Evolutionary conservation across 2,888 invertebrate genomes (phyloP).

Genomic region (Conchocele bisecta): DNA sequence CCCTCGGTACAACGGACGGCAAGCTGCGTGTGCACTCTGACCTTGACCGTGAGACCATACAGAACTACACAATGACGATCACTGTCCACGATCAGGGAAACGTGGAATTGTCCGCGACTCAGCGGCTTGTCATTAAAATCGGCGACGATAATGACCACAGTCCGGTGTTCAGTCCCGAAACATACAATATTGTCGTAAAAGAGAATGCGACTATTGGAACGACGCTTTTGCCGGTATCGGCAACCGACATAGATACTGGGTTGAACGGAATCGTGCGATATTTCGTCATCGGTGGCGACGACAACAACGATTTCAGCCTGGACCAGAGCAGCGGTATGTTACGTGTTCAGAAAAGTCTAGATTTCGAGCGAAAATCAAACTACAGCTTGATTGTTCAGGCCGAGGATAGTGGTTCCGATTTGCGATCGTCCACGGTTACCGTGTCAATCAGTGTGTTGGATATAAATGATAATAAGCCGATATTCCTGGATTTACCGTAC

Average conservation of each 20-base stretch:
- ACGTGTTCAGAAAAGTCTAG: constrained; percentile 94
- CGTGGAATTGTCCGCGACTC: constrained; percentile 59
- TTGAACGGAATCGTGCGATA: constrained; percentile 95
- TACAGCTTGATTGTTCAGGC: constrained; percentile 93
- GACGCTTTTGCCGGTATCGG: constrained; percentile 89
- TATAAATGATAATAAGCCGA: constrained; percentile 96
- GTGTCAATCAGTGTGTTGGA: constrained; percentile 93
- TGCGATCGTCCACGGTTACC: constrained; percentile 88
- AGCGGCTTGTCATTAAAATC: constrained; percentile 61
- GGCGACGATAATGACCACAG: constrained; percentile 76
- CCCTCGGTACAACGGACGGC: constrained; percentile 93
- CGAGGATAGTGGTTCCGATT: constrained; percentile 85
- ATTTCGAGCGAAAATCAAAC: constrained; percentile 94
- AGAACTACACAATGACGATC: constrained; percentile 72
- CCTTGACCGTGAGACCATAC: constrained; percentile 87
- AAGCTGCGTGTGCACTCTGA: constrained; percentile 92
- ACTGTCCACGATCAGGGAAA: constrained; percentile 74
- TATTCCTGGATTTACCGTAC: constrained; percentile 97
- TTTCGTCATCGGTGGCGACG: constrained; percentile 94
- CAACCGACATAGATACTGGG: constrained; percentile 88
- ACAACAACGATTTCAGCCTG: constrained; percentile 76
- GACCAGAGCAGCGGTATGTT: constrained; percentile 94
- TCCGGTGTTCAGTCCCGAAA: constrained; percentile 86
- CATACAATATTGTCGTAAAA: constrained; percentile 89
- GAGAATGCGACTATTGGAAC: constrained; percentile 97